Percentiles rank a stretch among this genome's conserved stretches.
phyloP scores from a whole-genome alignment of 2,797 vertebrate genomes.

The Sebastes oblongus region DNA sequence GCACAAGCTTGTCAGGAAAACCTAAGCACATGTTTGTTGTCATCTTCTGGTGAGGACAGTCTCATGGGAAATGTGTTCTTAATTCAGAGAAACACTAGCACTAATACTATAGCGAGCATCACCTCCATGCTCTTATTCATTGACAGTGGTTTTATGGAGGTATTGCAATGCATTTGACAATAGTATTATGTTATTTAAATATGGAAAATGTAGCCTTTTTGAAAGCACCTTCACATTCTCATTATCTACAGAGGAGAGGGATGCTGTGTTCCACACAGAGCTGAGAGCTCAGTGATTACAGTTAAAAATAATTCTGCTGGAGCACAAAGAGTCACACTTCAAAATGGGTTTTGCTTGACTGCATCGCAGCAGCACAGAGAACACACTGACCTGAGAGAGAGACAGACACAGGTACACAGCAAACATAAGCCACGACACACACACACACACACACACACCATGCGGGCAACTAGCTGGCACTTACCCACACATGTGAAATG shows the following conservation, averaged over 20 bases:
- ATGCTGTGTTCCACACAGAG: slow-evolving; percentile 1
- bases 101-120: neutral
- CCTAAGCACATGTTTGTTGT: neutral
- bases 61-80: neutral
- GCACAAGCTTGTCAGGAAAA: neutral
- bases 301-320: slow-evolving; percentile 18
- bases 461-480: neutral
- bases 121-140: neutral
- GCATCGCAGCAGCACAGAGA: neutral
- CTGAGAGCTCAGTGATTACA: slow-evolving; percentile 14
- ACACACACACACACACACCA: neutral
- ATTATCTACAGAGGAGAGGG: neutral
- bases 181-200: neutral
- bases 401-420: neutral
- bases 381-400: slow-evolving; percentile 5
- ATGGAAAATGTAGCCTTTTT: neutral
- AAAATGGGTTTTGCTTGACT: neutral
- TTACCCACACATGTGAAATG: neutral
- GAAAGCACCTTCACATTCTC: neutral
- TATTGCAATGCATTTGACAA: neutral
- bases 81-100: neutral
- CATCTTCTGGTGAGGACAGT: neutral
- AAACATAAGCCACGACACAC: neutral
- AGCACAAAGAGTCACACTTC: slow-evolving; percentile 11
- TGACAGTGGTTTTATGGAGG: neutral